Percentiles rank a stretch among this genome's conserved stretches.
These are phyloP conservation scores for Globodera ellingtonae DNA, from an alignment of 1,140 invertebrate species.

Conservation along the genomic window DNA sequence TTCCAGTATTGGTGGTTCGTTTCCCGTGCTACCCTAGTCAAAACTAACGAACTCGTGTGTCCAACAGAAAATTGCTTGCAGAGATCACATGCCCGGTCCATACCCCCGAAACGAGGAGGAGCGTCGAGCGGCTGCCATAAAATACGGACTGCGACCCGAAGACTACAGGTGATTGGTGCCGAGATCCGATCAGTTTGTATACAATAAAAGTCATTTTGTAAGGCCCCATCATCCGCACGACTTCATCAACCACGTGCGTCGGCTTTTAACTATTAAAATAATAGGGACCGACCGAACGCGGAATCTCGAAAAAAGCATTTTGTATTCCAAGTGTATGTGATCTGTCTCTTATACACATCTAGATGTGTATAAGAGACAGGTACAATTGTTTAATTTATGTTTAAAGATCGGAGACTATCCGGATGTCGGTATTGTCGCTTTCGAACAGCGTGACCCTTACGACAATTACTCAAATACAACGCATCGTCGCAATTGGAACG, in stretches of 20 bases:
- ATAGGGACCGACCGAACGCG: too few species aligned
- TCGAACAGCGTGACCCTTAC: constrained; percentile 62
- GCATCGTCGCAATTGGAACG: constrained; percentile 60
- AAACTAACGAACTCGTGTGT: background rate
- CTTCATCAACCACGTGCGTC: constrained; percentile 25
- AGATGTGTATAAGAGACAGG: too few species aligned
- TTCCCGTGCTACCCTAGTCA: background rate
- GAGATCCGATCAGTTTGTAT: too few species aligned
- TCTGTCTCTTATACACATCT: too few species aligned
- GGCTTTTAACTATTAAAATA: too few species aligned
- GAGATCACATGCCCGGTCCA: constrained; percentile 60
- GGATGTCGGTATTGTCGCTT: constrained; percentile 59
- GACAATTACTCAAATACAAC: constrained; percentile 52
- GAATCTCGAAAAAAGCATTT: too few species aligned
- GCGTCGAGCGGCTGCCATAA: constrained; percentile 59
- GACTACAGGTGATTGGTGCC: constrained; percentile 50
- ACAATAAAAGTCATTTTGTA: constrained; percentile 1
- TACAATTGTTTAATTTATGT: background rate
- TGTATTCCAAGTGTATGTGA: background rate
- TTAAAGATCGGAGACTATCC: constrained; percentile 57
- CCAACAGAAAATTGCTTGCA: background rate
- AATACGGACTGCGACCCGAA: constrained; percentile 61
- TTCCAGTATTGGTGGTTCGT: too few species aligned
- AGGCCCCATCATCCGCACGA: constrained; percentile 47
- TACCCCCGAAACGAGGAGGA: constrained; percentile 61